Base-by-base conservation (phyloP, 2,888 invertebrate species). In the Ptilodon capucinus region DNA sequence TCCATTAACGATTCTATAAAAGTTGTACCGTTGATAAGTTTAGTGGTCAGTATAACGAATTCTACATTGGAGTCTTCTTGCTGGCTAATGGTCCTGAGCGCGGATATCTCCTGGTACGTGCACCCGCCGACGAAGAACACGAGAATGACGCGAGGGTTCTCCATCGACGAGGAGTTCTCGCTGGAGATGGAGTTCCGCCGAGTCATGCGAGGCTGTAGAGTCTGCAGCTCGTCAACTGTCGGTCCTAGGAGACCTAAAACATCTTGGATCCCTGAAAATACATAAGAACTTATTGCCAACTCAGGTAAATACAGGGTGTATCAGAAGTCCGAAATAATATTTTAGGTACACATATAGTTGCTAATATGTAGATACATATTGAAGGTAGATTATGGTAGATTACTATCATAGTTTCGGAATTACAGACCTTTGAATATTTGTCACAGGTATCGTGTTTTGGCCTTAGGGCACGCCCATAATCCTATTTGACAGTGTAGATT, bases 91-190 rank as follows among this genome's bases (percentile, higher is more conserved):
- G 94, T 95, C 50, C 96, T 91, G 8, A 96, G 74, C 0, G 95
- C 95, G 0, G 96, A 95, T 68, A 96, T 95, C 86, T 99, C 99
- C 1, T 98, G 97, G 86, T 95, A 97, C 0, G 99, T 99, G 76
- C 98, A 97, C 0, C 99, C 99, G 4, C 99, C 99, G 13, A 99
- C 94, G 78, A 99, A 98, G 82, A 98, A 97, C 0, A 99, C 97
- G 0, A 99, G 89, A 7, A 98, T 94, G 2, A 97, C 95, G 59
- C 92, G 92, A 0, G 94, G 93, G 32, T 92, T 92, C 61, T 95
- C 93, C 36, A 85, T 71, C 0, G 86, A 72, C 0, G 82, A 85
- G 1, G 94, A 93, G 50, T 89, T 92, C 42, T 93, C 93, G 60
- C 92, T 93, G 0, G 92, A 92, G 14, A 92, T 89, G 0, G 93